Evolutionary conservation across 92 coral and sea anemone genomes (phyloP), one percentile per base, ranked within the genome.

Genomic region (Palythoa caribaeorum): DNA sequence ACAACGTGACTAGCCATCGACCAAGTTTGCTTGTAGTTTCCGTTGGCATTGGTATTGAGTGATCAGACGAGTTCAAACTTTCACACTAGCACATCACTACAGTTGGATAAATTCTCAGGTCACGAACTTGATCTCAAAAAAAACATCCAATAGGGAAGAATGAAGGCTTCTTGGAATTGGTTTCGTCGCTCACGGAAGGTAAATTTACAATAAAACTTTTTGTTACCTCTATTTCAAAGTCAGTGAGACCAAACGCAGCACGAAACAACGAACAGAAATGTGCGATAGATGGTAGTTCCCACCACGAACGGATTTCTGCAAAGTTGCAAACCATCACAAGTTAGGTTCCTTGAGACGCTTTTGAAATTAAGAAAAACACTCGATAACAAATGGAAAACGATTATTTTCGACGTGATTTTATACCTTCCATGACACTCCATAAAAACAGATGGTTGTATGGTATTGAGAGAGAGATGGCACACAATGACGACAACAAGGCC

Each of bases 241-340:
- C 99, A 69, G 99, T 96, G 87, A 96, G 91, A 19, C 98, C 99
- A 91, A 96, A 96, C 55, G 99, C 99, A 83, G 99, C 95, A 77
- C 99, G 96, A 84, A 96, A 96, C 92, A 96, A 81, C 94, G 99
- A 96, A 86, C 99, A 96, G 92, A 96, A 96, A 86, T 96, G 99
- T 90, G 99, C 99, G 86, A 96, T 96, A 39, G 93, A 90, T 90
- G 99, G 99, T 83, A 96, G 98, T 93, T 95, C 94, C 99, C 99
- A 96, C 99, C 99, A 96, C 84, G 96, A 90, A 83, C 99, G 99
- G 93, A 96, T 96, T 89, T 96, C 99, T 95, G 91, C 90, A 92
- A 92, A 89, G 87, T 90, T 75, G 89, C 88, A 90, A 92, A 88
- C 88, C 87, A 85, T 57, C 71, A 87, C 90, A 65, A 83, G 93